Evolutionary conservation across 1,140 invertebrate genomes (phyloP).

Genomic region (Berghia stephanieae): DNA sequence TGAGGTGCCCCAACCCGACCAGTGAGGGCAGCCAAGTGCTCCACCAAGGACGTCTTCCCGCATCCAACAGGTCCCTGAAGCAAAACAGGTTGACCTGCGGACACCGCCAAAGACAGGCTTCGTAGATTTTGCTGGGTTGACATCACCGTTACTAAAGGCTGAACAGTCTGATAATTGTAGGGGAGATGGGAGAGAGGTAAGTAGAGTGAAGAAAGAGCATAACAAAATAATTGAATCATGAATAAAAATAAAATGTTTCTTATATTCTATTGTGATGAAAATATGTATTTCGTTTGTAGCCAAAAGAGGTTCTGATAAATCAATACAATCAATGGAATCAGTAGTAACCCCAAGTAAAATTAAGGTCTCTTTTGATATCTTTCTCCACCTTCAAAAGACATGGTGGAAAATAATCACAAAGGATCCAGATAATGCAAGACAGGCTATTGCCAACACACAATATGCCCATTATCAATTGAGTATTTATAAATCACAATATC

Average conservation of each 20-base stretch:
- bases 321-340: neutral
- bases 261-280: neutral
- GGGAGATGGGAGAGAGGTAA: neutral
- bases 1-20: conserved; percentile 71
- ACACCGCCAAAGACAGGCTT: conserved; percentile 61
- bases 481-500: too few relatives aligned
- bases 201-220: too few relatives aligned
- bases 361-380: too few relatives aligned
- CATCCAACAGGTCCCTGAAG: conserved; percentile 91
- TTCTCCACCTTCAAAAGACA: too few relatives aligned
- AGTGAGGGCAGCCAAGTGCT: conserved; percentile 84
- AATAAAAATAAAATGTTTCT: neutral
- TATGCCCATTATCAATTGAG: too few relatives aligned
- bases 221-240: neutral
- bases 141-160: conserved; percentile 56
- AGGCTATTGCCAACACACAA: too few relatives aligned
- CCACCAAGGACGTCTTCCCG: conserved; percentile 92
- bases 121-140: conserved; percentile 57
- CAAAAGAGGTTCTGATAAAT: neutral
- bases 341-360: too few relatives aligned
- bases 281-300: neutral
- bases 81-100: conserved; percentile 74
- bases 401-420: too few relatives aligned
- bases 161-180: conserved; percentile 13
- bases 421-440: too few relatives aligned